A percentile compares a stretch with the other conserved stretches of the same genome.
phyloP scores from a whole-genome alignment of 2,113 vertebrate genomes.

The Furnarius figulus region DNA sequence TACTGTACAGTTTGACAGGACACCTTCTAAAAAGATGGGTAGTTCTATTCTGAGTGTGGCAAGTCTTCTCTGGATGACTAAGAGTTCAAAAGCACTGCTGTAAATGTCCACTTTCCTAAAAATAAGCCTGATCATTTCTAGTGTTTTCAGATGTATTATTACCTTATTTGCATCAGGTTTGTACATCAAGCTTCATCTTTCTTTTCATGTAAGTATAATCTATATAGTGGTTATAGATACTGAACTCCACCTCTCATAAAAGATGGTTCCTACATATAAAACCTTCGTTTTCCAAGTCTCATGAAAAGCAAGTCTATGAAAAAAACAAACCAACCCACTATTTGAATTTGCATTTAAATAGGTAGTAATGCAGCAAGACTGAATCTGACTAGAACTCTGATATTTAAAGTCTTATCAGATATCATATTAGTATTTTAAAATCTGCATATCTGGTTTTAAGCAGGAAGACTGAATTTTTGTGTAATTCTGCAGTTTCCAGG shows the following conservation, averaged over 20 bases:
- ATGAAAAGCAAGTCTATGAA: background rate
- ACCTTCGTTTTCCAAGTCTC: background rate
- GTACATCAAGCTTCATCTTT: background rate
- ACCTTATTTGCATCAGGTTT: background rate
- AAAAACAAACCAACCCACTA: background rate
- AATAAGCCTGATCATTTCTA: background rate
- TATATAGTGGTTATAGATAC: background rate
- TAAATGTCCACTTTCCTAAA: background rate
- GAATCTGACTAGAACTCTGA: background rate
- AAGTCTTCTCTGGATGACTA: background rate
- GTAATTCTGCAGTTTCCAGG: background rate
- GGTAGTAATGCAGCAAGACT: background rate
- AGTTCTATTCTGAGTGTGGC: background rate
- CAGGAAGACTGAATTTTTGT: background rate
- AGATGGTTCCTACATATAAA: background rate
- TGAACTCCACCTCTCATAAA: background rate
- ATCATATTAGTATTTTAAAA: background rate
- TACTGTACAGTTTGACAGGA: background rate
- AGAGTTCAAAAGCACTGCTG: background rate
- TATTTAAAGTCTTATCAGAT: background rate
- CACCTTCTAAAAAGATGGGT: background rate
- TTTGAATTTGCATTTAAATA: background rate
- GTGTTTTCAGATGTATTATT: background rate
- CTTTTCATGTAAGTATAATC: background rate
- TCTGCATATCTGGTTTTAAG: background rate